Base-by-base conservation (phyloP, 2,888 invertebrate genomes). In the Busseola fusca region DNA sequence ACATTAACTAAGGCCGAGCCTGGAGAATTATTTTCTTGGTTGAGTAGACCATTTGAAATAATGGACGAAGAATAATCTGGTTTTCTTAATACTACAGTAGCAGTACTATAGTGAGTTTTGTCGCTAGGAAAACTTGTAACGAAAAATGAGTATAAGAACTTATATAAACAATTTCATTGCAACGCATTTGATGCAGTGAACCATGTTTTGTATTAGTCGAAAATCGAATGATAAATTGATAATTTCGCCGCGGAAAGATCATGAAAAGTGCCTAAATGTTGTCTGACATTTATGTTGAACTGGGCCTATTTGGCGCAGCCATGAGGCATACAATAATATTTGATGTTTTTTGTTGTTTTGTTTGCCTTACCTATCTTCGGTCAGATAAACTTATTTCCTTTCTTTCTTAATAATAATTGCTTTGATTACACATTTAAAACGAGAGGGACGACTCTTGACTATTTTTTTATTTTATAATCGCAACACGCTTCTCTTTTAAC, bases 1-100 rank as follows among this genome's bases (percentile, higher is more conserved):
- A 64, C 74, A 57, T 42, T 78, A 27, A 64, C 65, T 78, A 72
- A 14, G 48, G 37, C 14, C 48, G 10, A 21, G 37, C 3, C 27
- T 54, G 25, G 27, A 12, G 5, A 25, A 27, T 27, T 37, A n/a
- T 40, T 21, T 14, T 56, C 64, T 57, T 62, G 7, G 59, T n/a
- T 12, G 27, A 66, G 27, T 65, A 14, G 14, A 30, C 27, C 58
- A 48, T 75, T 64, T 48, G 48, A 66, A 37, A 21, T 42, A 30
- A 34, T 60, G 12, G 5, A 1, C 10, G 16, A 50, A 50, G 34
- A 14, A 42, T 54, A 37, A 34, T 7, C 3, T 34, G 6, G 34
- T 34, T 34, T 34, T 34, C 5, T 34, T 34, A 34, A 6, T 34
- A 34, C 34, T 34, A 34, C 3, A 4, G 34, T 34, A 34, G 34